phyloP scores from a whole-genome alignment of 2,888 invertebrate species.

The Drosophila nr. medialis region DNA sequence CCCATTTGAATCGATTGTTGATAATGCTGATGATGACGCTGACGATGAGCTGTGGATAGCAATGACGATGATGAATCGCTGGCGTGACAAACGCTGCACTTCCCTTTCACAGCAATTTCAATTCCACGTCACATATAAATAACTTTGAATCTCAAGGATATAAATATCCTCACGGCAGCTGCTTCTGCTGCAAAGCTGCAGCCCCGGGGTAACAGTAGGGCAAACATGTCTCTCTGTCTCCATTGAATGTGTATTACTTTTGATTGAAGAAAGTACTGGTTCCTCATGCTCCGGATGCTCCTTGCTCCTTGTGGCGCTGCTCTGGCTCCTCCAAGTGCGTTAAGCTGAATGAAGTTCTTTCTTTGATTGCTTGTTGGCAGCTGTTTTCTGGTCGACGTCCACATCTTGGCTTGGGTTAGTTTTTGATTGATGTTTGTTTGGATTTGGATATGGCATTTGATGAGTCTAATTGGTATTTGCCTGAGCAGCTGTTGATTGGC shows the following conservation, averaged over 20 bases:
- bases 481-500: conserved; percentile 42
- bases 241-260: conserved; percentile 52
- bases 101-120: conserved; percentile 57
- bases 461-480: conserved; percentile 38
- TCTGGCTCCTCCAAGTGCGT: conserved; percentile 16
- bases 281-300: background rate
- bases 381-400: conserved; percentile 17
- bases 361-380: conserved; percentile 33
- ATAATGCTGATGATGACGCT: conserved; percentile 41
- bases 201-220: conserved; percentile 10
- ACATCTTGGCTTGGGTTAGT: conserved; percentile 21
- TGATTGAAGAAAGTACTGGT: conserved; percentile 40
- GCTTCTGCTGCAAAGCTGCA: conserved; percentile 6
- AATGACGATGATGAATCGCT: conserved; percentile 71
- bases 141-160: conserved; percentile 65
- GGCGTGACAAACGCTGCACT: conserved; percentile 54
- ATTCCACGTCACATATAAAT: conserved; percentile 71
- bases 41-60: conserved; percentile 35
- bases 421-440: conserved; percentile 67
- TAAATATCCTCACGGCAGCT: conserved; percentile 44
- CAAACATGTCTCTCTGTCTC: conserved; percentile 47
- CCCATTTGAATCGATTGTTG: conserved; percentile 43
- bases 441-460: conserved; percentile 46
- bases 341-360: conserved; percentile 47
- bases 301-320: background rate